phyloP scores from a whole-genome alignment of 2,888 invertebrate genomes.

The Synanthedon myopaeformis region DNA sequence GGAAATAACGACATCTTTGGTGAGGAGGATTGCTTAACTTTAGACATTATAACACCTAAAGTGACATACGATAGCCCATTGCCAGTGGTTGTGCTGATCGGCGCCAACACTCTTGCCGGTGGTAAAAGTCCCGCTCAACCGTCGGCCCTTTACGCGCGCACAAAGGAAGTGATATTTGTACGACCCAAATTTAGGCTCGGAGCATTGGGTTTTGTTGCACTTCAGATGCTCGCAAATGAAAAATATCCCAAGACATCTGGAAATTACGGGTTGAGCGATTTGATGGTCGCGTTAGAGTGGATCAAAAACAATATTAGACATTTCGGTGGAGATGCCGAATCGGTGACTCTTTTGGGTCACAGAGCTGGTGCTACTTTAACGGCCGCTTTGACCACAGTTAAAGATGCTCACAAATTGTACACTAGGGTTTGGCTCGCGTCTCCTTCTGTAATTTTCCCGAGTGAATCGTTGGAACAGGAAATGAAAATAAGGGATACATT shows the following conservation, averaged over 20 bases:
- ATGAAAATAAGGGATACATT: slow-evolving; percentile 74
- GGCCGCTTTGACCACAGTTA: slow-evolving; percentile 76
- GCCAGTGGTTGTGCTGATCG: slow-evolving; percentile 86
- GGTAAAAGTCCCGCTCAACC: slow-evolving; percentile 82
- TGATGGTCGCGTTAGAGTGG: slow-evolving; percentile 83
- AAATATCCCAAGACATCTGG: slow-evolving; percentile 83
- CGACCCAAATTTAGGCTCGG: slow-evolving; percentile 87
- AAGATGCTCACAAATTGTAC: slow-evolving; percentile 75
- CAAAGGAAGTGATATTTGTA: slow-evolving; percentile 86
- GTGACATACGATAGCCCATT: slow-evolving; percentile 82
- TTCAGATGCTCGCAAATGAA: slow-evolving; percentile 76
- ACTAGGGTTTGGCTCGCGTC: slow-evolving; percentile 85
- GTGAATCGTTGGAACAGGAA: slow-evolving; percentile 70
- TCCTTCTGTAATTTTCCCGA: slow-evolving; percentile 79
- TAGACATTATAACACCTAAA: slow-evolving; percentile 86
- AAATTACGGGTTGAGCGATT: slow-evolving; percentile 87
- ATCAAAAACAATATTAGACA: slow-evolving; percentile 83
- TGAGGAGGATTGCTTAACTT: slow-evolving; percentile 83
- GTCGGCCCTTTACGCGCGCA: slow-evolving; percentile 79
- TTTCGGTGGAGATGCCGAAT: slow-evolving; percentile 84
- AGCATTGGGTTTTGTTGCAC: slow-evolving; percentile 84
- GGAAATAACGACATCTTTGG: slow-evolving; percentile 76
- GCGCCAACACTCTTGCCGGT: slow-evolving; percentile 82
- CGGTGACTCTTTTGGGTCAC: slow-evolving; percentile 87
- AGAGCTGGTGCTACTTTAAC: slow-evolving; percentile 87